phyloP scores from a whole-genome alignment of 2,888 invertebrate genomes.

The Ischnura elegans region DNA sequence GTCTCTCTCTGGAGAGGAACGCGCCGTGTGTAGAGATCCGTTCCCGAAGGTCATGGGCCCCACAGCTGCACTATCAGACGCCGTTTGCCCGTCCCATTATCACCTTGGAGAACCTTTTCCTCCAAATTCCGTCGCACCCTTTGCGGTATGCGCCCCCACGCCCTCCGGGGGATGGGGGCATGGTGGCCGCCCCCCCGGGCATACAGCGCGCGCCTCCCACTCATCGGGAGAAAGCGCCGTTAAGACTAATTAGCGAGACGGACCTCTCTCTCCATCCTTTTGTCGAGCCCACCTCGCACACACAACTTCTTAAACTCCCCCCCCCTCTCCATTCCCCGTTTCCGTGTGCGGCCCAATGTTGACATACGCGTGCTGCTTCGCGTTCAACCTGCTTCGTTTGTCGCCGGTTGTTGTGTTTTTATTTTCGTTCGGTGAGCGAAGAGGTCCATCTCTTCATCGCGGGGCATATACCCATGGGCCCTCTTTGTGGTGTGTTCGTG shows the following conservation, averaged over 20 bases:
- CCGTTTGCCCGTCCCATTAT: conserved; percentile 45
- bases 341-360: background rate
- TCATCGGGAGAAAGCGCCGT: conserved; percentile 41
- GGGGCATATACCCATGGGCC: background rate
- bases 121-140: conserved; percentile 59
- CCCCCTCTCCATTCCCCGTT: background rate
- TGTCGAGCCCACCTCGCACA: background rate
- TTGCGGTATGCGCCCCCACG: conserved; percentile 47
- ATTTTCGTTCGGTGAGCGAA: conserved; percentile 24
- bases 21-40: background rate
- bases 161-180: conserved; percentile 2
- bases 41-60: conserved; percentile 49
- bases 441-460: background rate
- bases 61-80: conserved; percentile 44
- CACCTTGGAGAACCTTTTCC: conserved; percentile 54
- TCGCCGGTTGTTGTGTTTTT: background rate
- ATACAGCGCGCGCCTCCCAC: background rate
- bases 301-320: no score
- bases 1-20: background rate
- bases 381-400: background rate
- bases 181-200: background rate
- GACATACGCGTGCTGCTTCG: conserved; percentile 46
- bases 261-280: background rate
- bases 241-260: conserved; percentile 56
- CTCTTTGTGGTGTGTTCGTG: background rate